Base-by-base conservation (phyloP, 1,140 invertebrate species). In the Psix sp. region DNA sequence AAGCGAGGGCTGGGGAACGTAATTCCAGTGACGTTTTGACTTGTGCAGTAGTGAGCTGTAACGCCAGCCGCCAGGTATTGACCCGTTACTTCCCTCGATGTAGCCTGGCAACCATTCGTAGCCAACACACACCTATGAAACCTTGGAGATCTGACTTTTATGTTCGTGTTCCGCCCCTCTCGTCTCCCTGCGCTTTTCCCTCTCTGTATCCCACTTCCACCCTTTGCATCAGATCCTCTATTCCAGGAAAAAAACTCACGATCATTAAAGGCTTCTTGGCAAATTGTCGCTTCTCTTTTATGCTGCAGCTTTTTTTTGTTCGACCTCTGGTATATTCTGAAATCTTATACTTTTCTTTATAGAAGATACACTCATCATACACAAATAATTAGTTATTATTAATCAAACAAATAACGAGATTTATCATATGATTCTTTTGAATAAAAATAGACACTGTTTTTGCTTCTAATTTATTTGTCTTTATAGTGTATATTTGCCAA, bases 81-180 rank as follows among this genome's bases (percentile, higher is more conserved):
- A 84, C 82, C 82, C 81, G 82, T 84, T 79, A 80, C 81, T 79
- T 83, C 78, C 80, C 80, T 77, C 77, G 67, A 46, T 40, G 77
- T 83, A 74, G 57, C 82, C 71, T 76, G 63, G 82, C 80, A 82
- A 83, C 82, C 78, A 76, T 81, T 82, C 78, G 81, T 82, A 80
- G 72, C 82, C 81, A 83, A 83, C 82, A 83, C 81, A 83, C 81
- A 83, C 82, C 81, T 83, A 82, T 76, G 78, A 82, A 82, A 82
- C 82, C 82, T 84, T 84, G 82, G 82, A 84, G 72, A 77, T 78
- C 79, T 84, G 80, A 82, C 80, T 82, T 81, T 74, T 76, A 76
- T 76, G 60, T 56, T 71, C 67, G 51, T 54, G 66, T 54, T 35
- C 33, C 17, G 14, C 21, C 13, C 29, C 29, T 33, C 43, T 40